Conservation (phyloP, 92 coral and sea anemone species). For the Palythoa caribaeorum region DNA sequence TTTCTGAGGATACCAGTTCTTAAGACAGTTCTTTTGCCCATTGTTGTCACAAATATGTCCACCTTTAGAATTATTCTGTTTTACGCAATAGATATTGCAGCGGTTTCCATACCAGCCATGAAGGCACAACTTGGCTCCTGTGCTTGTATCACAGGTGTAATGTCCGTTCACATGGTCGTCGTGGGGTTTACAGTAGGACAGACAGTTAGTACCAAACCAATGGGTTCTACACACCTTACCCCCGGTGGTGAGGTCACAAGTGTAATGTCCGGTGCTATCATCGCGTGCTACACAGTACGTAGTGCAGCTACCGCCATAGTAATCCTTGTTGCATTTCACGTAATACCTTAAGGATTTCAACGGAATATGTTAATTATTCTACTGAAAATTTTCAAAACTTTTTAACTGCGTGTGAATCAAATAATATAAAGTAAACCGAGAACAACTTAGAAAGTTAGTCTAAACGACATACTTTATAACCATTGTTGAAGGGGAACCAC, state of each 20-base stretch:
- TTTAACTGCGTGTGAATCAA: background rate
- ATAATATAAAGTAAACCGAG: too few species aligned
- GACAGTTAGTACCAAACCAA: slow-evolving; percentile 67
- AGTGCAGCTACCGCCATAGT: slow-evolving; percentile 84
- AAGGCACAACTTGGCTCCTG: slow-evolving; percentile 65
- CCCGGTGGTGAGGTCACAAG: slow-evolving; percentile 72
- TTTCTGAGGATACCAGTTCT: slow-evolving; percentile 55
- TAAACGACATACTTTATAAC: slow-evolving; percentile 4
- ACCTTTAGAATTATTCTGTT: slow-evolving; percentile 60
- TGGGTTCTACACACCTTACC: slow-evolving; percentile 62
- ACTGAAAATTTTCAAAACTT: too few species aligned
- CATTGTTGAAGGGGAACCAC: slow-evolving; percentile 35
- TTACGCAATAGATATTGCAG: slow-evolving; percentile 65
- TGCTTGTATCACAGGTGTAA: slow-evolving; percentile 62
- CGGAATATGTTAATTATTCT: too few species aligned
- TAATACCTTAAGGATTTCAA: slow-evolving; percentile 49
- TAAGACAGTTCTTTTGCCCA: slow-evolving; percentile 51
- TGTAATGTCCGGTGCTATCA: slow-evolving; percentile 78
- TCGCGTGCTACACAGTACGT: slow-evolving; percentile 75
- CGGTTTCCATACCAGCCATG: slow-evolving; percentile 76
- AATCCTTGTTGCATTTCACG: slow-evolving; percentile 82
- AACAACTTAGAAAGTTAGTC: too few species aligned
- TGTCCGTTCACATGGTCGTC: slow-evolving; percentile 58
- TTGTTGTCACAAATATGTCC: slow-evolving; percentile 65
- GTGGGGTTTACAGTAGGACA: slow-evolving; percentile 52